Evolutionary conservation across 2,888 invertebrate genomes (phyloP), one percentile per base, ranked within the genome.

Genomic region (Drosophila lacicola): DNA sequence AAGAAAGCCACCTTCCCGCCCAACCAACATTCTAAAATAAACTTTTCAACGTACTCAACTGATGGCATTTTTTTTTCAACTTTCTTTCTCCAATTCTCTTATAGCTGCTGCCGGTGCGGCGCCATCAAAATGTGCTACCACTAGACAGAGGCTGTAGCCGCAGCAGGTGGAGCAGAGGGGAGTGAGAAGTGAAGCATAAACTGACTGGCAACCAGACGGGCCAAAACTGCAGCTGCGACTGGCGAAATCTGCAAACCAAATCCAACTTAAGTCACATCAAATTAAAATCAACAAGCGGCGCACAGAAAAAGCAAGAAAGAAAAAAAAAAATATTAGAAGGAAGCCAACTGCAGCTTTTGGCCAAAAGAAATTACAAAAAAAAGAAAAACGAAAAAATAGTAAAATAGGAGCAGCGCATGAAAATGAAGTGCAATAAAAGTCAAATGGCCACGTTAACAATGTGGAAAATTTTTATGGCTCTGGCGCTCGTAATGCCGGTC

Each of bases 391-490:
- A 45, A 29, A 57, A 14, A 55, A 42, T 58, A 37, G 33, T 41
- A 41, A 41, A 53, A 33, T 53, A 41, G 53, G 53, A 53, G 47
- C 63, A 50, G 56, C 61, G 61, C 64, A 57, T 56, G 70, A 88
- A 89, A 91, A 91, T 90, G 90, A 91, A 91, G 89, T 91, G 90
- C 81, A 87, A 91, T 91, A 91, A 91, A 91, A 91, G 90, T 91
- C 90, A 91, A 91, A 91, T 91, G 85, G 89, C 90, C 88, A 90
- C 90, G 82, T 88, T 91, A 86, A 90, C 91, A 91, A 90, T 91
- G 88, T 91, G 91, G 91, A 90, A 90, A 88, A 90, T 91, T 90
- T 91, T 90, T 86, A 90, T 91, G 85, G 84, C 79, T 65, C 78
- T 90, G 62, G 63, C 75, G 49, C 64, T 65, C 55, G 63, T 82